Percentiles rank a stretch among this genome's conserved stretches.
Evolutionary conservation across 1,140 invertebrate genomes (phyloP).

Genomic region (Anastrepha ludens): DNA sequence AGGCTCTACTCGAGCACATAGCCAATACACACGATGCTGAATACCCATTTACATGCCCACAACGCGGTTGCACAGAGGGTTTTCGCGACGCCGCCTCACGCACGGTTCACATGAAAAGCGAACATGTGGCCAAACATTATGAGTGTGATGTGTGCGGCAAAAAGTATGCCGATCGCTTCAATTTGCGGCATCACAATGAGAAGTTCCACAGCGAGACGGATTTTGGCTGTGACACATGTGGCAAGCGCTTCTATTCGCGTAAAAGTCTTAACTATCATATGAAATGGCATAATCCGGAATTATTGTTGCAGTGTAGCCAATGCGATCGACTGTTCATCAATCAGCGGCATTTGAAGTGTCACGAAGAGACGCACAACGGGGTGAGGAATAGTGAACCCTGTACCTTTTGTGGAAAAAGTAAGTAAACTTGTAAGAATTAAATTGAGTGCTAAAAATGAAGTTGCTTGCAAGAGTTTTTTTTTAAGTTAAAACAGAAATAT

Average conservation of each 20-base stretch:
- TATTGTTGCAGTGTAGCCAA: constrained; percentile 65
- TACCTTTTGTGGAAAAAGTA: constrained; percentile 69
- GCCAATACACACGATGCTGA: constrained; percentile 63
- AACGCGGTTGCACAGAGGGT: constrained; percentile 61
- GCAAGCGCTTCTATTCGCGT: constrained; percentile 68
- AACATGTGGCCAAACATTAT: constrained; percentile 67
- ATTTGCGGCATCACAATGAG: constrained; percentile 67
- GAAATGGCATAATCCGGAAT: constrained; percentile 71
- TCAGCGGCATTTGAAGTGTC: constrained; percentile 67
- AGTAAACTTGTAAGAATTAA: constrained; percentile 28
- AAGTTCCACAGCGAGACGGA: constrained; percentile 72
- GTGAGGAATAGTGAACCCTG: constrained; percentile 67
- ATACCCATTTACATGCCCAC: constrained; percentile 69
- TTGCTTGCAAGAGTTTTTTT: not conserved
- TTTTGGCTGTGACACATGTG: constrained; percentile 68
- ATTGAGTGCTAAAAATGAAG: not conserved
- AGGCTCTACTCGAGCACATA: constrained; percentile 67
- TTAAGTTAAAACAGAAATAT: not conserved
- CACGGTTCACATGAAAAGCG: constrained; percentile 67
- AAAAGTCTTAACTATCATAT: constrained; percentile 71
- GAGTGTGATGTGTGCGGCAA: constrained; percentile 68
- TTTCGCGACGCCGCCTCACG: constrained; percentile 71
- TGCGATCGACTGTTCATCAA: constrained; percentile 70
- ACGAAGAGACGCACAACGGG: constrained; percentile 68
- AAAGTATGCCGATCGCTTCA: constrained; percentile 70